A percentile compares a stretch with the other conserved stretches of the same genome.
phyloP scores from a whole-genome alignment of 2,797 vertebrate species.

The Schizopygopsis malacanthus region DNA sequence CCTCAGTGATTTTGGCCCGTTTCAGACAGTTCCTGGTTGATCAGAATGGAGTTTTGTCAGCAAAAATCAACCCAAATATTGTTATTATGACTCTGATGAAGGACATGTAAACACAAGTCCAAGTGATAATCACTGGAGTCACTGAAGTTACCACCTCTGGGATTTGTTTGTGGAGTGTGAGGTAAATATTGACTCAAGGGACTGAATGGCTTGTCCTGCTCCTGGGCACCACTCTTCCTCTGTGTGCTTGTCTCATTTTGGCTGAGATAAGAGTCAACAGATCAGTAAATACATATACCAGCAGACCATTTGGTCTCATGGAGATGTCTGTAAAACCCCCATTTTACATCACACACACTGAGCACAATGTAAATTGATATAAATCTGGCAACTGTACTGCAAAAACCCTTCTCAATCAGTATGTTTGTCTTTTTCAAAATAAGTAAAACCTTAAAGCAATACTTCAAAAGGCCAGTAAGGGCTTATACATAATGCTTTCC shows the following conservation, averaged over 20 bases:
- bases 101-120: slow-evolving; percentile 60
- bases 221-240: slow-evolving; percentile 44
- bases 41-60: not conserved
- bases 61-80: slow-evolving; percentile 54
- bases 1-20: not conserved
- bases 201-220: slow-evolving; percentile 52
- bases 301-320: slow-evolving; percentile 13
- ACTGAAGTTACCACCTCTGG: slow-evolving; percentile 38
- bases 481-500: not conserved
- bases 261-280: slow-evolving; percentile 50
- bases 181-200: slow-evolving; percentile 67
- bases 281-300: slow-evolving; percentile 27
- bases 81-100: slow-evolving; percentile 17
- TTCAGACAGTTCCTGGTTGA: not conserved
- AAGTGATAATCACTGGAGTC: slow-evolving; percentile 46
- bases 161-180: slow-evolving; percentile 48
- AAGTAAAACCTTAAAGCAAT: not conserved
- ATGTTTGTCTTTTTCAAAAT: not conserved
- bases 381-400: not conserved
- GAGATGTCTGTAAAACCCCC: slow-evolving; percentile 8
- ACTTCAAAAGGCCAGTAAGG: not conserved
- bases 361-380: not conserved
- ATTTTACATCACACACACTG: not conserved
- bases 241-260: slow-evolving; percentile 19
- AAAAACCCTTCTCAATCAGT: not conserved